phyloP scores from a whole-genome alignment of 2,113 vertebrate species.

The Bos javanicus region DNA sequence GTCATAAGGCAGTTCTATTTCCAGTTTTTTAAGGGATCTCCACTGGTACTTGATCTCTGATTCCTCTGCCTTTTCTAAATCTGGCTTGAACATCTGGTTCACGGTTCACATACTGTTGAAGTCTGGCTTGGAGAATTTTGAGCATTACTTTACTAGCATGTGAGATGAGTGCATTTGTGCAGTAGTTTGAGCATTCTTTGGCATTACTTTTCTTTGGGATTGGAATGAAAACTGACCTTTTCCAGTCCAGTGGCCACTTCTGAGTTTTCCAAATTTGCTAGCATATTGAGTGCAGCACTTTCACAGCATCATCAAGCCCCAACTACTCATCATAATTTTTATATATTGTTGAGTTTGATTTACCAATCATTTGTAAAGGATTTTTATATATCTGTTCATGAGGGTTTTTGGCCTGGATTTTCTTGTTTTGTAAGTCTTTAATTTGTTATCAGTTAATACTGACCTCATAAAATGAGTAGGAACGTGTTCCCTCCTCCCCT shows the following conservation, averaged over 20 bases:
- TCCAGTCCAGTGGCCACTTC: not conserved
- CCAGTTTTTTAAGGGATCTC: no score
- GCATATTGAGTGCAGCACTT: not conserved
- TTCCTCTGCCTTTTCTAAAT: not conserved
- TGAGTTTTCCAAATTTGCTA: not conserved
- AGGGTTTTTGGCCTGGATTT: not conserved
- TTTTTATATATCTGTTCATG: not conserved
- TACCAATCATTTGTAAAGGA: not conserved
- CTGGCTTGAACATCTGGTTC: not conserved
- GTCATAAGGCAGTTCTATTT: no score
- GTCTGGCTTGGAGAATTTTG: not conserved
- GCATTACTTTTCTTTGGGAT: not conserved
- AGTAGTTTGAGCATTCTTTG: not conserved
- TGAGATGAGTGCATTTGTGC: not conserved
- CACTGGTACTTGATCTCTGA: not conserved
- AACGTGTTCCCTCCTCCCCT: not conserved
- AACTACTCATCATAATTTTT: not conserved
- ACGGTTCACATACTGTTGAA: not conserved
- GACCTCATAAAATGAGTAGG: not conserved
- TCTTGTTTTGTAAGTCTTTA: not conserved
- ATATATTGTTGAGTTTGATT: not conserved
- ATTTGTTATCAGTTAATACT: not conserved
- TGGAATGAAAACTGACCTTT: not conserved
- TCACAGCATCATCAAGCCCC: not conserved
- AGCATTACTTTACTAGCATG: not conserved